Evolutionary conservation across 2,888 invertebrate species (phyloP).

Genomic region (Acleris literana): DNA sequence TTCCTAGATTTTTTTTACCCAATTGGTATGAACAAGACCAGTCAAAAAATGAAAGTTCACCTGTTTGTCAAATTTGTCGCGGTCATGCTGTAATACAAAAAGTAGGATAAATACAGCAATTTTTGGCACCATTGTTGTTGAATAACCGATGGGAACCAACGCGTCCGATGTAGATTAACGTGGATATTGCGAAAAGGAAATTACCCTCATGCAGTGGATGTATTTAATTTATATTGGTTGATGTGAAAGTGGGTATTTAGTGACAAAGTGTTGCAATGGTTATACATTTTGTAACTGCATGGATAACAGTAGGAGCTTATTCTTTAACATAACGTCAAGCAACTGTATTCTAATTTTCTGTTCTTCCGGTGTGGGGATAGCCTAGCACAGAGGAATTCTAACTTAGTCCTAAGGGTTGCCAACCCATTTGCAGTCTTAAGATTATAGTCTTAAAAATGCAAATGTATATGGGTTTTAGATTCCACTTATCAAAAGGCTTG

Average conservation of each 20-base stretch:
- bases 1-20: neutral
- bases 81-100: conserved; percentile 36
- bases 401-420: no score
- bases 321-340: no score
- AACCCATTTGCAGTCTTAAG: no score
- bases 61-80: conserved; percentile 3
- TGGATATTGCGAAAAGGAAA: conserved; percentile 54
- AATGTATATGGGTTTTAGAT: no score
- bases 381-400: no score
- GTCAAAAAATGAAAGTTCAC: conserved; percentile 11
- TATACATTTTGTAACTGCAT: neutral
- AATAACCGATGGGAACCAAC: conserved; percentile 47
- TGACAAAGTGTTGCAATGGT: neutral
- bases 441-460: no score
- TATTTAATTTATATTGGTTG: conserved; percentile 19
- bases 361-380: no score
- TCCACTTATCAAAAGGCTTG: no score
- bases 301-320: no score
- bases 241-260: conserved; percentile 20
- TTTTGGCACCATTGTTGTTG: conserved; percentile 48
- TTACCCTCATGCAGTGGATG: conserved; percentile 49
- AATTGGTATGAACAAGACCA: neutral
- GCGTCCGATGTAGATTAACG: conserved; percentile 58
- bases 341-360: no score
- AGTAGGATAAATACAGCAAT: conserved; percentile 45